A percentile compares a stretch with the other conserved stretches of the same genome.
These are phyloP conservation scores for Trachelus troglodyta DNA, from an alignment of 2,888 invertebrate genomes.

Conservation along the genomic window DNA sequence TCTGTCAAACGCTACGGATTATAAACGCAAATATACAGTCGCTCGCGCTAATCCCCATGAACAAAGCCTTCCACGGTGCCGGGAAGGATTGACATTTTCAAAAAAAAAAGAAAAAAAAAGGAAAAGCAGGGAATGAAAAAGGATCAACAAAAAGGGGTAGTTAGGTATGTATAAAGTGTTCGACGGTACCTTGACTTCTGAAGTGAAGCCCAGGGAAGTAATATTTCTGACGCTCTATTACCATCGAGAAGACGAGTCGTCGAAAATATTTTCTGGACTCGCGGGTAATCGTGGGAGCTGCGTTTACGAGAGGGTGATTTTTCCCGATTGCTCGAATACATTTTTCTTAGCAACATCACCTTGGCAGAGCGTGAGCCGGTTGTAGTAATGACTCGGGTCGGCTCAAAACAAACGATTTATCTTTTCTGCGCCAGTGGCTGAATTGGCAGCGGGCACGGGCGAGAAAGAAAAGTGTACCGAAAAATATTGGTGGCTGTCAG, in stretches of 20 bases:
- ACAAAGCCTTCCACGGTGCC: neutral
- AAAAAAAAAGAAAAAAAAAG: neutral
- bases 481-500: constrained; percentile 47
- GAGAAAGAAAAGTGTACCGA: constrained; percentile 48
- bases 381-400: constrained; percentile 25
- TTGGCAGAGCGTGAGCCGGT: constrained; percentile 1
- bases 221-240: neutral
- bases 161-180: neutral
- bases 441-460: constrained; percentile 43
- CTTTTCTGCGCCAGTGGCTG: constrained; percentile 56
- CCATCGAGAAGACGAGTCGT: neutral
- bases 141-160: neutral
- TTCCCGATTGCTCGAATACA: neutral
- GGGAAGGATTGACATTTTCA: neutral
- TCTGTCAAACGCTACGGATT: constrained; percentile 17
- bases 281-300: neutral
- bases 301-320: neutral
- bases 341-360: constrained; percentile 18
- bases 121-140: neutral
- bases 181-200: neutral
- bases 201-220: neutral
- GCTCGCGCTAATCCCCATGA: neutral
- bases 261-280: neutral
- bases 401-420: constrained; percentile 61
- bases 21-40: constrained; percentile 12